A percentile compares a stretch with the other conserved stretches of the same genome.
phyloP scores from a whole-genome alignment of 2,113 vertebrate genomes.

The Furnarius figulus region DNA sequence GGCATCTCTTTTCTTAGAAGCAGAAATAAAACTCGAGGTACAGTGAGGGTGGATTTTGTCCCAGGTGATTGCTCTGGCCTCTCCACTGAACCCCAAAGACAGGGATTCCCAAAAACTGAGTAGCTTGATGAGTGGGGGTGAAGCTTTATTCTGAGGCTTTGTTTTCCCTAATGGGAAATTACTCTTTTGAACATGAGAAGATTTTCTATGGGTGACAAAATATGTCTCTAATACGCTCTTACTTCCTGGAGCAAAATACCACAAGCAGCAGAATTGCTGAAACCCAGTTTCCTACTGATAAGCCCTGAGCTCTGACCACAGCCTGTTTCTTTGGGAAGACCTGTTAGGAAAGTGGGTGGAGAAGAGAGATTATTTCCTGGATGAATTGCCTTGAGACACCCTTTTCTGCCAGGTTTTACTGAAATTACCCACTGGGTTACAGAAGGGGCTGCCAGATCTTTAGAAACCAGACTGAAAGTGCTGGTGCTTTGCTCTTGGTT shows the following conservation, averaged over 20 bases:
- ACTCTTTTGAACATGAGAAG: not conserved
- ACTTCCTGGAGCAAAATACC: not conserved
- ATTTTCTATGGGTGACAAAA: not conserved
- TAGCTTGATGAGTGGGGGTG: not conserved
- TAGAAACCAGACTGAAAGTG: not conserved
- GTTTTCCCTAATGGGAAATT: not conserved
- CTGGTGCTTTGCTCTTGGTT: not conserved
- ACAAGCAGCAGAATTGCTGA: not conserved
- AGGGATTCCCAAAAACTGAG: not conserved
- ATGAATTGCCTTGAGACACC: not conserved
- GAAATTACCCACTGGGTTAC: not conserved
- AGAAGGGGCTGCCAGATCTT: not conserved
- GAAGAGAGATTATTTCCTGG: not conserved
- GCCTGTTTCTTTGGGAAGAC: constrained; percentile 7
- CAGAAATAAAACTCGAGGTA: not conserved
- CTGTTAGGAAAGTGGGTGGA: constrained; percentile 7
- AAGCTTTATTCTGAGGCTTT: not conserved
- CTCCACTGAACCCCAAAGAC: not conserved
- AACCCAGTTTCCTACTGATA: constrained; percentile 22
- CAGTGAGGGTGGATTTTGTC: not conserved
- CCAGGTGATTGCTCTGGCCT: not conserved
- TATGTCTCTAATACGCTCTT: not conserved
- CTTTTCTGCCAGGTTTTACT: not conserved
- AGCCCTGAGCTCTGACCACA: not conserved
- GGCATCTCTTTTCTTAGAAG: not conserved